A percentile compares a stretch with the other conserved stretches of the same genome.
phyloP scores from a whole-genome alignment of 2,113 vertebrate species.

The Platysteira castanea region DNA sequence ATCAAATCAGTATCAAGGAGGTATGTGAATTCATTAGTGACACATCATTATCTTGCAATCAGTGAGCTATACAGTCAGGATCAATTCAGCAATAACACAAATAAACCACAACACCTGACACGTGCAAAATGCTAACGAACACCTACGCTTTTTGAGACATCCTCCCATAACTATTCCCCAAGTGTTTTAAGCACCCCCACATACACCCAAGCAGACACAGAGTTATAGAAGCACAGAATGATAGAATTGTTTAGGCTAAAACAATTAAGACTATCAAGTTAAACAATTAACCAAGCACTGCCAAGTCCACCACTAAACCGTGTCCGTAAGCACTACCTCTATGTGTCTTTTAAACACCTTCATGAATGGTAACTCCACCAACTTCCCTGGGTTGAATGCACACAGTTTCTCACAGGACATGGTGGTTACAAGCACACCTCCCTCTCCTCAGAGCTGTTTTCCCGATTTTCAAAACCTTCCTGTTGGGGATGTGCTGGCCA shows the following conservation, averaged over 20 bases:
- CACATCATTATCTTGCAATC: background rate
- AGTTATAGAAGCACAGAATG: background rate
- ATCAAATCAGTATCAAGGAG: background rate
- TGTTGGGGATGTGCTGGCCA: rapidly evolving
- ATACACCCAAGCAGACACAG: rapidly evolving
- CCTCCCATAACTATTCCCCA: background rate
- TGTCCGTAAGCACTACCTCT: background rate
- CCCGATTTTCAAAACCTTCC: background rate
- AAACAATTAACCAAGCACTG: background rate
- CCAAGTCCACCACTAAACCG: background rate
- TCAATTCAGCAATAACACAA: background rate
- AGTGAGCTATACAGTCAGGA: background rate
- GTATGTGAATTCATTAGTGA: background rate
- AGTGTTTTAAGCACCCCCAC: background rate
- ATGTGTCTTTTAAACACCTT: background rate
- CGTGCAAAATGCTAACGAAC: background rate
- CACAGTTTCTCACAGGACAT: rapidly evolving
- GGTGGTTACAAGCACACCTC: background rate
- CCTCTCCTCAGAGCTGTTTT: background rate
- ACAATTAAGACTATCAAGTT: background rate
- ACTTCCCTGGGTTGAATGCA: background rate
- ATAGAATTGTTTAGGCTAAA: background rate
- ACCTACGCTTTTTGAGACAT: rapidly evolving
- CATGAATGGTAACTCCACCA: rapidly evolving
- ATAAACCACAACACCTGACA: background rate